Conservation (phyloP, 2,888 invertebrate genomes). For the Acleris holmiana region DNA sequence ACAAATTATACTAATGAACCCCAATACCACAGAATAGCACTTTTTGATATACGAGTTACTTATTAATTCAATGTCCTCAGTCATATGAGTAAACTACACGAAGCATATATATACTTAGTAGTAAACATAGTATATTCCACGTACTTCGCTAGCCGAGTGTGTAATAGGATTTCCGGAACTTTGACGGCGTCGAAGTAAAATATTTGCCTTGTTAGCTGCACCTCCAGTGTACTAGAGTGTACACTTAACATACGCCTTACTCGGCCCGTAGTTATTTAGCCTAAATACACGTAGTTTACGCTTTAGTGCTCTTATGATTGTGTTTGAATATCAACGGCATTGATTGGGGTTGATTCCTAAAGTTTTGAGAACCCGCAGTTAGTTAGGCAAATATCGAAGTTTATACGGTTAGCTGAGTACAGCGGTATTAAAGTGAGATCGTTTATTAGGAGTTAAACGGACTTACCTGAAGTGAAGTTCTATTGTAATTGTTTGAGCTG, state of each 20-base stretch:
- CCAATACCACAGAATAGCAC: no score
- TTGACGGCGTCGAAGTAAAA: conserved; percentile 29
- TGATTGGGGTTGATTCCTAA: conserved; percentile 1
- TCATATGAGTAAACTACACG: neutral
- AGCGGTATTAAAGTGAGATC: no score
- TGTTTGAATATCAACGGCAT: conserved; percentile 4
- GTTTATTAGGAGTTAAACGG: no score
- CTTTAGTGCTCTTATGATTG: conserved; percentile 7
- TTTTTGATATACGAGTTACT: no score
- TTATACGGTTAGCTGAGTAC: neutral
- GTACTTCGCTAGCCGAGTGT: conserved; percentile 9
- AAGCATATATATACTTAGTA: conserved; percentile 7
- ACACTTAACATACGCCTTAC: conserved; percentile 5
- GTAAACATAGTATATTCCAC: conserved; percentile 2
- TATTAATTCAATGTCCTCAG: neutral
- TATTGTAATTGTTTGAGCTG: no score
- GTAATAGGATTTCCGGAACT: conserved; percentile 33
- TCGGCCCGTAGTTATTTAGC: conserved; percentile 4
- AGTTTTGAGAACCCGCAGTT: conserved; percentile 2
- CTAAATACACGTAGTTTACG: conserved; percentile 11
- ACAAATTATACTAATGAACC: no score
- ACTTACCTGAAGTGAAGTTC: no score
- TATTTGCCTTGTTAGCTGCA: conserved; percentile 34
- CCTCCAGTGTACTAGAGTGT: conserved; percentile 15
- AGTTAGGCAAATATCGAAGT: neutral